Base-by-base conservation (phyloP, 2,113 vertebrate species). In the Saimiri boliviensis region DNA sequence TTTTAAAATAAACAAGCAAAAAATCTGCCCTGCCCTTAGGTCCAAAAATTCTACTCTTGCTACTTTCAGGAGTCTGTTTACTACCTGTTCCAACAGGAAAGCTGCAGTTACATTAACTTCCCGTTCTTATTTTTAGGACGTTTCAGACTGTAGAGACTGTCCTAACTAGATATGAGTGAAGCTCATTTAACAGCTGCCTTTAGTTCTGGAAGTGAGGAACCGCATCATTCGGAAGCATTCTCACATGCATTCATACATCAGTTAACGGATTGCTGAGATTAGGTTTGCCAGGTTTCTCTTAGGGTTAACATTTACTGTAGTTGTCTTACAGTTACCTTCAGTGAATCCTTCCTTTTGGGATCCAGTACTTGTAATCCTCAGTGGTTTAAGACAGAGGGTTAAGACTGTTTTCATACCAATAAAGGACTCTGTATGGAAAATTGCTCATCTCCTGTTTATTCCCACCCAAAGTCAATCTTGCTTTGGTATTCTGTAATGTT, bases 181-280 rank as follows among this genome's bases (percentile, higher is more conserved):
- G 16, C n/a, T 54, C 45, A 19, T 80, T 91, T 60, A n/a, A 88
- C 88, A 80, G 52, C 40, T 63, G 11, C 30, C 40, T n/a, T 91
- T 19, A 8, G 1, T 60, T 84, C 19, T 80, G 21, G 8, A 58
- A 54, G n/a, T 47, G 32, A 66, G 49, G 40, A 30, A 58, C 8
- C 3, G 3, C 49, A 32, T 60, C 58, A 37, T 4, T 85, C 56
- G 30, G 21, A 14, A 70, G 23, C 30, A 37, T 32, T 17, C 5
- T 70, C 86, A 52, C 2, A 13, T 8, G 20, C 0, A 1, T 9
- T 25, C 68, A 63, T 12, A 0, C n/a, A 21, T 58, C 35, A 56
- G 14, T 9, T 30, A 20, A 40, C 49, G 37, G 89, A 8, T 19
- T 8, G 16, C 9, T 58, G 40, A 86, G 66, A n/a, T 42, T 20